Evolutionary conservation across 1,140 invertebrate species (phyloP), one percentile per base, ranked within the genome.

Genomic region (Neodiprion pinetum): DNA sequence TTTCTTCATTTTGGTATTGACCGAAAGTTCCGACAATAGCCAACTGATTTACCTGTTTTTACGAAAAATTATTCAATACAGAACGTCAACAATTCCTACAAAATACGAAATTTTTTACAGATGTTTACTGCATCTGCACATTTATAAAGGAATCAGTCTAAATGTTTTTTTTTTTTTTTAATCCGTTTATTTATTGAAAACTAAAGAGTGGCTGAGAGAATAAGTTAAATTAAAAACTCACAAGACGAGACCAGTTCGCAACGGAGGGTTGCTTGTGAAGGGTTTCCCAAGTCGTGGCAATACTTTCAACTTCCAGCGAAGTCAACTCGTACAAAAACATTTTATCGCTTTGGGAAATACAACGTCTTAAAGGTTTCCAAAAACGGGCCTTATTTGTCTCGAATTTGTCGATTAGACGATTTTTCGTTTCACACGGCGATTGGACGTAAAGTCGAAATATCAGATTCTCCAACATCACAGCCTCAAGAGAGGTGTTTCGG

Each of bases 401-500:
- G n/a, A 85, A 23, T 11, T 82, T 77, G 7, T 74, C 72, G 0
- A 81, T n/a, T 28, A 86, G 72, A 17, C 48, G 28, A 17, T 78
- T 75, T 73, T 81, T 83, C 66, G 77, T 72, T 8, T 82, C 78
- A 10, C 85, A 82, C 3, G 77, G 72, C 0, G 87, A 67, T 23
- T 84, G 79, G 9, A 67, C 77, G 70, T 82, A 87, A 12, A 87
- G 71, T 71, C 84, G 78, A 1, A 75, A 71, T 14, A 88, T 84
- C 48, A 86, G 78, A 73, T 80, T 82, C 7, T 73, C 61, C 0
- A 87, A 12, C 14, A 86, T 75, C 14, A 82, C 61, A 0, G 80
- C 65, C 75, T 87, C 83, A 7, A 85, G 14, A 68, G 73, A 78
- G 9, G 80, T 75, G 47, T 67, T 69, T 72, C 85, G 79, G 21